These are phyloP conservation scores for Myzus persicae DNA, from an alignment of 1,140 invertebrate species.

Conservation along the genomic window DNA sequence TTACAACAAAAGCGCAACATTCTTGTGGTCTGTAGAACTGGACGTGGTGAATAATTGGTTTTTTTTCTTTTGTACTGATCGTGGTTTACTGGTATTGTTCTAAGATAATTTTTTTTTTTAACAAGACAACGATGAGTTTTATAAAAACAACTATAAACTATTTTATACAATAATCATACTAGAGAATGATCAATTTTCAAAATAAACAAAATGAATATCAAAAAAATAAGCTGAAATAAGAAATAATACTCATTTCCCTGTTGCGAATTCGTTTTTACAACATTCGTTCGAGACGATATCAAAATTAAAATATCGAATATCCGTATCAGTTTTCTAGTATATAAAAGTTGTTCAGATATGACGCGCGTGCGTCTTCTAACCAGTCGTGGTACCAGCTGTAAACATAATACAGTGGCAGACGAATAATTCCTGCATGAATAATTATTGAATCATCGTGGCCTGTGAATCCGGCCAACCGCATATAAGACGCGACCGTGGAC, in stretches of 20 bases:
- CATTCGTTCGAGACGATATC: background rate
- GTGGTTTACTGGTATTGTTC: background rate
- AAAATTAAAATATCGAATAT: background rate
- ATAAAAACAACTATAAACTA: background rate
- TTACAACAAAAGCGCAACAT: constrained; percentile 20
- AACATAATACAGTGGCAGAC: background rate
- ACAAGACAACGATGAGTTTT: background rate
- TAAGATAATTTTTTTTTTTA: background rate
- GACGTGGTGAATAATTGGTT: background rate
- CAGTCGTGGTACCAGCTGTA: background rate
- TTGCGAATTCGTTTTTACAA: background rate
- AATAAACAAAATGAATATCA: background rate
- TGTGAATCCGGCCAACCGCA: background rate
- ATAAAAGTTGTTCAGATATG: background rate
- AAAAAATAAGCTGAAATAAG: background rate
- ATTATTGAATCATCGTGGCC: background rate
- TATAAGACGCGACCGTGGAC: background rate
- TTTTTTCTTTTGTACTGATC: too few relatives aligned
- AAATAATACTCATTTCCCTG: background rate
- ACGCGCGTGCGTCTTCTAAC: background rate
- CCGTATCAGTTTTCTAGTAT: background rate
- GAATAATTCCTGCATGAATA: background rate
- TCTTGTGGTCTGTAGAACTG: background rate
- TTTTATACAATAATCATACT: background rate
- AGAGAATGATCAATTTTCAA: background rate